phyloP scores from a whole-genome alignment of 2,888 invertebrate genomes.

The Laothoe populi region DNA sequence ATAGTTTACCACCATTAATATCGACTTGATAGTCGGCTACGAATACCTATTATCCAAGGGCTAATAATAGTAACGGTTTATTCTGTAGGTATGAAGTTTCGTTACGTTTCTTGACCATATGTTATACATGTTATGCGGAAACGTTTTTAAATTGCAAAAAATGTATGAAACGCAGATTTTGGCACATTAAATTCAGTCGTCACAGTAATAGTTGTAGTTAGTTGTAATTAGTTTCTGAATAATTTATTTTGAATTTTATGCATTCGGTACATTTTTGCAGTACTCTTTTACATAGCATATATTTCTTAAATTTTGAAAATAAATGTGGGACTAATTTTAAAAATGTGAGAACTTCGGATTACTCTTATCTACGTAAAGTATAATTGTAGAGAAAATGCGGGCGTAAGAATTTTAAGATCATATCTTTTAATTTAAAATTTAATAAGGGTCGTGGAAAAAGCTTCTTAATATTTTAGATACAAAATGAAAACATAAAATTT shows the following conservation, averaged over 20 bases:
- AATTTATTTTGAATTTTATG: background rate
- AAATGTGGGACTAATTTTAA: background rate
- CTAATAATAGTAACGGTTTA: background rate
- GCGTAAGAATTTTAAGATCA: no score
- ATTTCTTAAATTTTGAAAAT: background rate
- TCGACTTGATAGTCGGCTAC: conserved; percentile 3
- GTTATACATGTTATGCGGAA: background rate
- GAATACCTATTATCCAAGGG: conserved; percentile 7
- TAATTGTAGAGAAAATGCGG: no score
- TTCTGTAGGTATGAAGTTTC: background rate
- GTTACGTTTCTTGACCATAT: background rate
- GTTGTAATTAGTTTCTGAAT: background rate
- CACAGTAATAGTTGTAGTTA: no score
- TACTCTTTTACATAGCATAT: background rate
- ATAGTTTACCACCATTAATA: background rate
- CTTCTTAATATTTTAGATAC: no score
- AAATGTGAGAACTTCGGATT: background rate
- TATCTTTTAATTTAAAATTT: no score
- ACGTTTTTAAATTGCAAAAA: background rate
- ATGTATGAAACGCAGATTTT: background rate
- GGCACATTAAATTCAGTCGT: background rate
- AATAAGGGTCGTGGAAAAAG: no score
- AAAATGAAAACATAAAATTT: no score
- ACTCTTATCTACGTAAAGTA: background rate
- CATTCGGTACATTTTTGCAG: background rate